A percentile compares a stretch with the other conserved stretches of the same genome.
These are phyloP conservation scores for Hybos culiciformis DNA, from an alignment of 2,888 invertebrate genomes.

Conservation along the genomic window DNA sequence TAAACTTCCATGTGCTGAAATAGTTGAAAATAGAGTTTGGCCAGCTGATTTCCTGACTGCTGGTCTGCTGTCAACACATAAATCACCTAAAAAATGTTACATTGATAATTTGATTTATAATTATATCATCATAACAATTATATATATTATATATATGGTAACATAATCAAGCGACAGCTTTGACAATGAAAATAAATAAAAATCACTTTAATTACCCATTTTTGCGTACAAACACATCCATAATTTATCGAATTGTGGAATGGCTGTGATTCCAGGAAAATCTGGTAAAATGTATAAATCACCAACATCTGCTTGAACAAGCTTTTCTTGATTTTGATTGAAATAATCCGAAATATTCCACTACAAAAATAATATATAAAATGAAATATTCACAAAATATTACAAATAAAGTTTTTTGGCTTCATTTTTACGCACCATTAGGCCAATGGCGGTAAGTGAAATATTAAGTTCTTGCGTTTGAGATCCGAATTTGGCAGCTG, in stretches of 20 bases:
- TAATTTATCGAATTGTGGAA: constrained; percentile 80
- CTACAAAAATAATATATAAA: constrained; percentile 42
- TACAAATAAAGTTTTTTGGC: neutral
- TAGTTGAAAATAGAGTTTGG: constrained; percentile 94
- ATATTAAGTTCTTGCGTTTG: constrained; percentile 96
- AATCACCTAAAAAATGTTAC: constrained; percentile 43
- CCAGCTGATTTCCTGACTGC: constrained; percentile 95
- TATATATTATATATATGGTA: no score
- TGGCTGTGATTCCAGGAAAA: constrained; percentile 67
- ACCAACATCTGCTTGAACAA: constrained; percentile 56
- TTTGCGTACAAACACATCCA: constrained; percentile 93
- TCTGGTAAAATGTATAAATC: constrained; percentile 69
- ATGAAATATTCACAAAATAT: no score
- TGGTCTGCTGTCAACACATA: constrained; percentile 90
- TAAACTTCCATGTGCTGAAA: constrained; percentile 86
- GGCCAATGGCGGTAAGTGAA: constrained; percentile 88
- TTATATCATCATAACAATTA: no score
- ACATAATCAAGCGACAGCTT: no score
- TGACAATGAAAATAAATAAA: neutral
- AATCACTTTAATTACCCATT: constrained; percentile 41
- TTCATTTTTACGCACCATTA: constrained; percentile 54
- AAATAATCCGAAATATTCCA: constrained; percentile 99
- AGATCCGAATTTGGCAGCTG: constrained; percentile 89
- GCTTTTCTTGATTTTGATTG: constrained; percentile 83
- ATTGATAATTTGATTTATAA: no score